Conservation (phyloP, 2,888 invertebrate genomes). For the Holacanthella duospinosa region DNA sequence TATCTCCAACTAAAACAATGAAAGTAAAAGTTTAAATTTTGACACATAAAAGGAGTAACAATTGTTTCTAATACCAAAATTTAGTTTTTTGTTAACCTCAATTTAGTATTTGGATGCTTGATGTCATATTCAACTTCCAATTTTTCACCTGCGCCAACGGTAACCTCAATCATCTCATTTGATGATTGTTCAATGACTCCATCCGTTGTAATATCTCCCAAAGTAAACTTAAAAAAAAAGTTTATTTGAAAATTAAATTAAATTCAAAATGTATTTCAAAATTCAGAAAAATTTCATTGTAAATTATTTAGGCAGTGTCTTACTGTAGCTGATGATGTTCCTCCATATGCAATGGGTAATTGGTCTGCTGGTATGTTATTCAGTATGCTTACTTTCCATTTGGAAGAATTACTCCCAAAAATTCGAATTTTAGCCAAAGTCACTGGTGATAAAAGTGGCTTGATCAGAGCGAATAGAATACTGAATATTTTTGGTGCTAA, state of each 20-base stretch:
- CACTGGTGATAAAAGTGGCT: slow-evolving; percentile 20
- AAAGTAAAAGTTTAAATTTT: no score
- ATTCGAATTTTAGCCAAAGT: slow-evolving; percentile 22
- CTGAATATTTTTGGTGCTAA: slow-evolving; percentile 19
- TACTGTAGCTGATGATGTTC: slow-evolving; percentile 3
- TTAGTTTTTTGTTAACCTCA: background rate
- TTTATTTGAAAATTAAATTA: background rate
- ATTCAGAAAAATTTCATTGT: background rate
- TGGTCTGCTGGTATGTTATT: slow-evolving; percentile 22
- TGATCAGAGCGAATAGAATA: slow-evolving; percentile 20
- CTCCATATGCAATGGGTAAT: slow-evolving; percentile 18
- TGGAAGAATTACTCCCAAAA: slow-evolving; percentile 14
- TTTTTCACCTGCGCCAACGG: slow-evolving; percentile 13
- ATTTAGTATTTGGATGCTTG: slow-evolving; percentile 5
- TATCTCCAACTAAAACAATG: slow-evolving; percentile 17
- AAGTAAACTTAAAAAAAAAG: background rate
- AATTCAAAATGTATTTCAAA: background rate
- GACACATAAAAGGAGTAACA: no score
- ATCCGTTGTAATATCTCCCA: background rate
- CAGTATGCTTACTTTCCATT: slow-evolving; percentile 19
- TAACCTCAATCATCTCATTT: slow-evolving; percentile 7
- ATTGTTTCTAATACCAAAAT: background rate
- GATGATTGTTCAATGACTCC: background rate
- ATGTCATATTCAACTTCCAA: slow-evolving; percentile 5
- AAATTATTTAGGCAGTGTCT: no score